Conservation (phyloP, 2,888 invertebrate species). For the Emmelina monodactyla region DNA sequence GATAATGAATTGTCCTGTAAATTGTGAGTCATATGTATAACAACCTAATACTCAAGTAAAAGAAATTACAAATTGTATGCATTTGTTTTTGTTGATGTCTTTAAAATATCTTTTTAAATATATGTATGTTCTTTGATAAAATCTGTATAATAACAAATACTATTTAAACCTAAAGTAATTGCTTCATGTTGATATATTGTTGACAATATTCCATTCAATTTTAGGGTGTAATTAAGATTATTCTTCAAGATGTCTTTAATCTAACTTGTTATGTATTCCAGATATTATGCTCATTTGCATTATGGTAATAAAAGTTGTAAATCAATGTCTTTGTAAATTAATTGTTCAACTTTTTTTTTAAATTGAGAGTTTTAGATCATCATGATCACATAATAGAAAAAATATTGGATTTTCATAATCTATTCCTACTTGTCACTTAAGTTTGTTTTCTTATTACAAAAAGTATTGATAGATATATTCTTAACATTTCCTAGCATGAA, state of each 20-base stretch:
- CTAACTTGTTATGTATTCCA: conserved; percentile 22
- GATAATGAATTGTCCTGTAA: conserved; percentile 9
- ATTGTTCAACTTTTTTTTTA: no score
- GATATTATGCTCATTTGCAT: conserved; percentile 36
- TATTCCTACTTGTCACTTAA: no score
- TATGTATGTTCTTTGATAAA: neutral
- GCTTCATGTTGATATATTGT: neutral
- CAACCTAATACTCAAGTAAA: neutral
- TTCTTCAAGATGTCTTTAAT: neutral
- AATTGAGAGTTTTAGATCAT: no score
- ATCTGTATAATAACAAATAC: neutral
- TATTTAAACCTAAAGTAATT: neutral
- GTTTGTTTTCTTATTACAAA: no score
- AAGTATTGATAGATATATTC: no score
- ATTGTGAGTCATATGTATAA: neutral
- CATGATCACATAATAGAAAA: no score
- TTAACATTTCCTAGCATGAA: no score
- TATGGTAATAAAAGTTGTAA: no score
- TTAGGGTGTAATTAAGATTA: neutral
- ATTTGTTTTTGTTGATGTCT: neutral
- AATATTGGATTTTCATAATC: no score
- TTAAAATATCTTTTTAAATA: neutral
- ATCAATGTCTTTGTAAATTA: no score
- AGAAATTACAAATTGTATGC: neutral
- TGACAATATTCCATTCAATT: neutral